Conservation (phyloP, 2,797 vertebrate species). For the Tapera naevia region DNA sequence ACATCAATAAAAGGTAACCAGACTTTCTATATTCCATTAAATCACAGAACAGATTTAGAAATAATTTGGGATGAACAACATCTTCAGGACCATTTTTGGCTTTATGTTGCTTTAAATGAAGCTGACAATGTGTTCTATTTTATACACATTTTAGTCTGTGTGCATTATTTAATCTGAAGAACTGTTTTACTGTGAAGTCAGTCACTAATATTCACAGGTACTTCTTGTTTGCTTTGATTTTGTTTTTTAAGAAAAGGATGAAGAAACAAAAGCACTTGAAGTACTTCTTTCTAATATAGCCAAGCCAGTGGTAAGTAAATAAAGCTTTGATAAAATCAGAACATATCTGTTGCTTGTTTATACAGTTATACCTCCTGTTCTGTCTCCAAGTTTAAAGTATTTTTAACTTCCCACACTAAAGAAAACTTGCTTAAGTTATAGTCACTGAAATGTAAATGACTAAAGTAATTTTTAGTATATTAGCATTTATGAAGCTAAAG, state of each 20-base stretch:
- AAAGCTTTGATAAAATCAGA: neutral
- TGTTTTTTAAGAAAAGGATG: conserved; percentile 86
- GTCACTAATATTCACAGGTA: conserved; percentile 6
- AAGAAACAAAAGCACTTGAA: conserved; percentile 88
- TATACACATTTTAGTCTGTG: neutral
- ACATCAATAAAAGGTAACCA: neutral
- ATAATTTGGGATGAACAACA: neutral
- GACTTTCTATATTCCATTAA: neutral
- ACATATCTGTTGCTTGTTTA: neutral
- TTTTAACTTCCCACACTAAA: neutral
- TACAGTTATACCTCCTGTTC: neutral
- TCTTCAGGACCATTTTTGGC: neutral
- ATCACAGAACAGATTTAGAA: neutral
- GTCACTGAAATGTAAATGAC: neutral
- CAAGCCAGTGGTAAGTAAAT: conserved; percentile 88
- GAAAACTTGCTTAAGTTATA: neutral
- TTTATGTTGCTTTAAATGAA: neutral
- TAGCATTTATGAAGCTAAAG: conserved; percentile 13
- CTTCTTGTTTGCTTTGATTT: conserved; percentile 30
- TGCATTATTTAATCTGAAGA: neutral
- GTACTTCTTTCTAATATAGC: conserved; percentile 85
- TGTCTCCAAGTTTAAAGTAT: neutral
- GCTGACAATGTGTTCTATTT: neutral
- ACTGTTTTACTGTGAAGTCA: neutral
- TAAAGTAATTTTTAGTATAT: neutral